phyloP scores from a whole-genome alignment of 2,888 invertebrate species.

The Epiblema foenella region DNA sequence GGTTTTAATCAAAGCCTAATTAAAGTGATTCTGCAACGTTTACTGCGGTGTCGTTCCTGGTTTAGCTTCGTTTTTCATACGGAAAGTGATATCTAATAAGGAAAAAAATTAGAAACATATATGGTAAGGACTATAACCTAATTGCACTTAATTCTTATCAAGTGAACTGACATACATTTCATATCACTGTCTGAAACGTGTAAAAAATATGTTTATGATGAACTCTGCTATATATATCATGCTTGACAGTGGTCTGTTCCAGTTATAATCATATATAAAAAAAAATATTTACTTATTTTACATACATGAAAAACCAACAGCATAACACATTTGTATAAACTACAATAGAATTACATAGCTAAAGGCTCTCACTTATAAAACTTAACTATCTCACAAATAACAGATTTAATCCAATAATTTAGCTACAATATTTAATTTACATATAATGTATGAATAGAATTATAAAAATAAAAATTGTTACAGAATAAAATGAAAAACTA shows the following conservation, averaged over 20 bases:
- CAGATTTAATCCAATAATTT: no score
- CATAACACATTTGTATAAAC: no score
- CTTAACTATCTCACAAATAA: no score
- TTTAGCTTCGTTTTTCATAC: not conserved
- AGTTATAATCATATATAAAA: not conserved
- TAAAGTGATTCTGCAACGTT: conserved; percentile 16
- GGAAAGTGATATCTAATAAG: not conserved
- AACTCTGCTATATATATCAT: not conserved
- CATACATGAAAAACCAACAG: no score
- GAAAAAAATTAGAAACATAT: not conserved
- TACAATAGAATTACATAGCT: no score
- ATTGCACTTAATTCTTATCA: conserved; percentile 31
- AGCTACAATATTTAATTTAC: no score
- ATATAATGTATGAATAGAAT: no score
- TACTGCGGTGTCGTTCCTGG: conserved; percentile 10
- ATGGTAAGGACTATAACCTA: conserved; percentile 36
- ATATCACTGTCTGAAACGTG: conserved; percentile 5
- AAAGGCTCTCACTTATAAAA: no score
- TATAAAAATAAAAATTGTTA: no score
- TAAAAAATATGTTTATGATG: conserved; percentile 6
- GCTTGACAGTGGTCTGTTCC: not conserved
- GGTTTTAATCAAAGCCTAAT: conserved; percentile 34
- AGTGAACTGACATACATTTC: conserved; percentile 15
- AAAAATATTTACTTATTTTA: no score
- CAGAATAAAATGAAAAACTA: no score